phyloP scores from a whole-genome alignment of 2,888 invertebrate genomes.

The Caenorhabditis japonica region DNA sequence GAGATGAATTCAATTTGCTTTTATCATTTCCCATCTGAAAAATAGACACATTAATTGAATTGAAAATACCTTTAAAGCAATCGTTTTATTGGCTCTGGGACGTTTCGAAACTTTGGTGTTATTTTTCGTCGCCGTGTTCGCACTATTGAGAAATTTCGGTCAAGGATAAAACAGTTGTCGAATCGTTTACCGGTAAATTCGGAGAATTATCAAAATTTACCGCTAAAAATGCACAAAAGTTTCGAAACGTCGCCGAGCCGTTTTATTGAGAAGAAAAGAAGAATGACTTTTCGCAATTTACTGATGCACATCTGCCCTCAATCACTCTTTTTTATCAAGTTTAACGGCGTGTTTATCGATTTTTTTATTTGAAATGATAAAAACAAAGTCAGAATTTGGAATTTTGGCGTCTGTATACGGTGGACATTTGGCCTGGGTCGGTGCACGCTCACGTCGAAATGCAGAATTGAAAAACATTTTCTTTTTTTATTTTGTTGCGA shows the following conservation, averaged over 20 bases:
- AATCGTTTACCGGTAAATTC: too few relatives aligned
- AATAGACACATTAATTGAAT: not conserved
- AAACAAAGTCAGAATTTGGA: not conserved
- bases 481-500: slow-evolving; percentile 5
- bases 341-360: not conserved
- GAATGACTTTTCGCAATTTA: not conserved
- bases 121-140: too few relatives aligned
- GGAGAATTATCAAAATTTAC: too few relatives aligned
- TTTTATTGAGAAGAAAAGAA: too few relatives aligned
- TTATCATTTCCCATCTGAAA: slow-evolving; percentile 55
- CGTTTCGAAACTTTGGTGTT: too few relatives aligned
- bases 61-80: too few relatives aligned
- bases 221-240: too few relatives aligned
- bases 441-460: slow-evolving; percentile 32
- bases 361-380: slow-evolving; percentile 1
- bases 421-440: not conserved
- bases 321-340: not conserved
- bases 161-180: too few relatives aligned
- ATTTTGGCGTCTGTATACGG: slow-evolving; percentile 21
- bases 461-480: slow-evolving; percentile 22
- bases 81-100: too few relatives aligned
- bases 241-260: too few relatives aligned
- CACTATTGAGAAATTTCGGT: too few relatives aligned
- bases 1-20: slow-evolving; percentile 15
- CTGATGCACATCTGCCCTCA: not conserved